These are phyloP conservation scores for Drosophila ambigua DNA, from an alignment of 1,140 invertebrate genomes.

Conservation along the genomic window DNA sequence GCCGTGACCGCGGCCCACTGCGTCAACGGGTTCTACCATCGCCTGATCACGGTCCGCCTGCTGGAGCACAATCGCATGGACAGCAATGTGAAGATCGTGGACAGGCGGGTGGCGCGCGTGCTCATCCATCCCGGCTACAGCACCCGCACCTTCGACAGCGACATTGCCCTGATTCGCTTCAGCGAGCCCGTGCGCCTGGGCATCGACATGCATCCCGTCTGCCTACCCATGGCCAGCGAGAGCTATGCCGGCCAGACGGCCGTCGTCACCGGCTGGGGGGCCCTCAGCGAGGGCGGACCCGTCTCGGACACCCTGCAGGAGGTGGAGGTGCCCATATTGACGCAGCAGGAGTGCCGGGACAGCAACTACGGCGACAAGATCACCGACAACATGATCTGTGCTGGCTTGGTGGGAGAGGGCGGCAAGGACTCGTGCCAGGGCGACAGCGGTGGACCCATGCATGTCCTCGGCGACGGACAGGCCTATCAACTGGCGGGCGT, in stretches of 20 bases:
- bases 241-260: conserved; percentile 85
- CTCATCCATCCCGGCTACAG: conserved; percentile 75
- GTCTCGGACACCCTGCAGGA: conserved; percentile 86
- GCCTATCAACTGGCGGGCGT: conserved; percentile 85
- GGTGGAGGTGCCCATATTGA: conserved; percentile 89
- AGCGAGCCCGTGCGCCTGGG: conserved; percentile 86
- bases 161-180: conserved; percentile 90
- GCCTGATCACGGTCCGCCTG: conserved; percentile 88
- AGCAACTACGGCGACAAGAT: conserved; percentile 89
- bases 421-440: conserved; percentile 91
- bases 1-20: conserved; percentile 89
- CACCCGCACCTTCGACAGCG: conserved; percentile 89
- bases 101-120: conserved; percentile 82
- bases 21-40: conserved; percentile 89
- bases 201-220: conserved; percentile 88
- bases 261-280: conserved; percentile 89
- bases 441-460: conserved; percentile 88
- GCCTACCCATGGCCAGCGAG: conserved; percentile 87
- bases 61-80: conserved; percentile 89
- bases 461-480: conserved; percentile 83
- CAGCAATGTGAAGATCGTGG: conserved; percentile 67
- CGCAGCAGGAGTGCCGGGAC: conserved; percentile 88
- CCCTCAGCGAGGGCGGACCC: conserved; percentile 85
- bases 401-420: conserved; percentile 89
- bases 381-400: conserved; percentile 94